Evolutionary conservation across 1,140 invertebrate species (phyloP).

Genomic region (Plutomurus gul): DNA sequence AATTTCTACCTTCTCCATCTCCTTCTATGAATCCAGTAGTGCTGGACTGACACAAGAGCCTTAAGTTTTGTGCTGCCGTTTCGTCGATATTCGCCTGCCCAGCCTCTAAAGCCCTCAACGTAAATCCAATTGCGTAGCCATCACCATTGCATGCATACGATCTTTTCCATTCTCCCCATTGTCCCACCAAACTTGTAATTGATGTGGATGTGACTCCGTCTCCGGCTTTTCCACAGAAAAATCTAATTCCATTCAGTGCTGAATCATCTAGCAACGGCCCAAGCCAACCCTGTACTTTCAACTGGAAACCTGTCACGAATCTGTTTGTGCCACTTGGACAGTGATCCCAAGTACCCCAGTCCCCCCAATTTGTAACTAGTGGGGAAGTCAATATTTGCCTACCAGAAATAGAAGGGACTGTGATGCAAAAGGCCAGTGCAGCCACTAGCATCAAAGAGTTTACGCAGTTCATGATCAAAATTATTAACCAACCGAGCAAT

Average conservation of each 20-base stretch:
- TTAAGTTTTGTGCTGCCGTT: slow-evolving; percentile 37
- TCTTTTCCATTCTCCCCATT: slow-evolving; percentile 37
- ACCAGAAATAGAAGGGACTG: neutral
- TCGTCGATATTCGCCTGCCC: slow-evolving; percentile 30
- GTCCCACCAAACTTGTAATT: slow-evolving; percentile 7
- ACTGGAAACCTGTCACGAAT: slow-evolving; percentile 31
- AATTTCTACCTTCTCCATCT: slow-evolving; percentile 14
- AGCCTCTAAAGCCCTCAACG: slow-evolving; percentile 5
- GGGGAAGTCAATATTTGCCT: slow-evolving; percentile 12
- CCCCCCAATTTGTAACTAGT: slow-evolving; percentile 32
- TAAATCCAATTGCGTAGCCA: slow-evolving; percentile 42
- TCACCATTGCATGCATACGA: slow-evolving; percentile 21
- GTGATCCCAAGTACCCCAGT: slow-evolving; percentile 6
- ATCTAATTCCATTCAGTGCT: slow-evolving; percentile 35
- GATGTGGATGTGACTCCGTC: neutral
- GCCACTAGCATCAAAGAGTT: neutral
- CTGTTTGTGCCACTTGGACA: neutral
- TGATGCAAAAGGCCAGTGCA: neutral
- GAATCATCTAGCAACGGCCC: slow-evolving; percentile 34
- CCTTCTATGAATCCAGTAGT: slow-evolving; percentile 37
- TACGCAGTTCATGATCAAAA: neutral
- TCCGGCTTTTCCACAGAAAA: slow-evolving; percentile 2
- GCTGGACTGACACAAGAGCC: slow-evolving; percentile 24
- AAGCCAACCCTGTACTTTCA: slow-evolving; percentile 28
- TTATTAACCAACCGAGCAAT: neutral